Base-by-base conservation (phyloP, 1,140 invertebrate genomes). In the Drosophila quadrilineata region DNA sequence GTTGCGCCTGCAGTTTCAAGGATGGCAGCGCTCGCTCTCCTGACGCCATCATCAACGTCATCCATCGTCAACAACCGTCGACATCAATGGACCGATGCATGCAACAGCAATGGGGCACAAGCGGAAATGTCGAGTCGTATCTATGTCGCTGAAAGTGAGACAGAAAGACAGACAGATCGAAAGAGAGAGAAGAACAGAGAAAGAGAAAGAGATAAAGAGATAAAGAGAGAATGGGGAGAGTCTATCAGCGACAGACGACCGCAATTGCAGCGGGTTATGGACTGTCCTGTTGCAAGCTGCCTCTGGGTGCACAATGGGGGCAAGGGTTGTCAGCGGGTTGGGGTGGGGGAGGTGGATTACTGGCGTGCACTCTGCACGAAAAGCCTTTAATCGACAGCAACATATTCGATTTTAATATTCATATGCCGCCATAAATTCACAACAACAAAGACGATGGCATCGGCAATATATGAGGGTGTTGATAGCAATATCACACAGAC, bases 331-430 rank as follows among this genome's bases (percentile, higher is more conserved):
- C n/a, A n/a, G n/a, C 12, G 6, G 9, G 3, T 2, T 1, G 35
- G 9, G 49, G 14, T 9, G 17, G 10, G 8, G 29, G 10, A 33
- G 43, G 26, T 63, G n/a, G n/a, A n/a, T n/a, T n/a, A n/a, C n/a
- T n/a, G n/a, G n/a, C n/a, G n/a, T n/a, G 65, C 58, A 48, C 57
- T 46, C 49, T 43, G 50, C 62, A 87, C 67, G 71, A 73, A 82
- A 87, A 85, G 71, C 84, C 74, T 87, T 87, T 87, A 87, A 87
- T 87, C 84, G 84, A 84, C 84, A 84, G 84, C 71, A 87, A 87
- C 84, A 87, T 87, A 87, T 87, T 87, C 77, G 84, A 87, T 87
- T 87, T 87, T 87, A 87, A 87, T 87, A 87, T 87, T 87, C 84
- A 87, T 87, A 84, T 70, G 84, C 68, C 75, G 73, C 77, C 74